Evolutionary conservation across 2,888 invertebrate genomes (phyloP).

Genomic region (Eristalis pertinax): DNA sequence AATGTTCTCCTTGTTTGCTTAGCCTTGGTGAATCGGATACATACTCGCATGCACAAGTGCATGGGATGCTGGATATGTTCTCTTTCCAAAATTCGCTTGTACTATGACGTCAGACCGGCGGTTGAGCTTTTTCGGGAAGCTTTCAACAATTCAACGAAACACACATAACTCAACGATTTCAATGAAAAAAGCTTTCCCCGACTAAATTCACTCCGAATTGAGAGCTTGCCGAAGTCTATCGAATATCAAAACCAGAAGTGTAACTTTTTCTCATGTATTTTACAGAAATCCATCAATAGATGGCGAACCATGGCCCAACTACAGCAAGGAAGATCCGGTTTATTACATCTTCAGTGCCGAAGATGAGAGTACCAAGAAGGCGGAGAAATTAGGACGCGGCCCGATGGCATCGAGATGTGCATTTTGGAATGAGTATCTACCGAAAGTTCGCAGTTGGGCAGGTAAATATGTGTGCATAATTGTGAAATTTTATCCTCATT

Average conservation of each 20-base stretch:
- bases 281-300: slow-evolving; percentile 79
- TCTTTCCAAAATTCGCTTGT: background rate
- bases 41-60: background rate
- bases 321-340: slow-evolving; percentile 91
- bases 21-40: background rate
- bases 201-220: background rate
- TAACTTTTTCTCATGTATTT: slow-evolving; percentile 12
- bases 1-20: too few species aligned
- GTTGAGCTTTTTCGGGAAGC: background rate
- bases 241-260: slow-evolving; percentile 12
- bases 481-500: background rate
- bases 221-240: slow-evolving; percentile 10
- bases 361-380: slow-evolving; percentile 84
- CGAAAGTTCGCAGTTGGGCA: slow-evolving; percentile 90
- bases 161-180: background rate
- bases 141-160: background rate
- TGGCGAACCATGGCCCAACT: slow-evolving; percentile 90
- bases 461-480: slow-evolving; percentile 80
- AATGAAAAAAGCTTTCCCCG: slow-evolving; percentile 1
- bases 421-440: slow-evolving; percentile 98
- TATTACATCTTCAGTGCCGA: slow-evolving; percentile 95
- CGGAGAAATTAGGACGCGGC: slow-evolving; percentile 85
- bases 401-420: slow-evolving; percentile 94
- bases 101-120: background rate
- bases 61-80: background rate